phyloP scores from a whole-genome alignment of 2,797 vertebrate species.

The Argya squamiceps region DNA sequence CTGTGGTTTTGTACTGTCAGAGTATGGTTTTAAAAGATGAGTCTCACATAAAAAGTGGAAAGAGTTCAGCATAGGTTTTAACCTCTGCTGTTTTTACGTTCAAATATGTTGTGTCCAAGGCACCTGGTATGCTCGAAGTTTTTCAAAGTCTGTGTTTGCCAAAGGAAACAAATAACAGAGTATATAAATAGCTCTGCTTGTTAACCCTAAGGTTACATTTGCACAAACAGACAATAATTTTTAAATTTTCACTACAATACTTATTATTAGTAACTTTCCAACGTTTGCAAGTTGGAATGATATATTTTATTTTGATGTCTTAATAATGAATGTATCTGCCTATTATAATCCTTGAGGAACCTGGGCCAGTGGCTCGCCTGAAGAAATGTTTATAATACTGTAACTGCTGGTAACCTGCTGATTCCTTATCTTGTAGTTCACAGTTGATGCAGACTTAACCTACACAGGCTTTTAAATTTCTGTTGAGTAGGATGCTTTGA shows the following conservation, averaged over 20 bases:
- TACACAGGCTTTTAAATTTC: not conserved
- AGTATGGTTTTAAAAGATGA: not conserved
- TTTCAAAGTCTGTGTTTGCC: not conserved
- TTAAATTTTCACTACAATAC: not conserved
- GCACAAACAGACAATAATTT: not conserved
- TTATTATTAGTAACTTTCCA: not conserved
- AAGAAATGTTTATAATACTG: not conserved
- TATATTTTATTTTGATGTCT: not conserved
- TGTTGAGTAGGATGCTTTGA: not conserved
- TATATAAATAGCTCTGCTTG: not conserved
- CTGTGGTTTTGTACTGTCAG: not conserved
- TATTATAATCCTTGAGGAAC: not conserved
- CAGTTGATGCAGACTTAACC: not conserved
- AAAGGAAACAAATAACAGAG: not conserved
- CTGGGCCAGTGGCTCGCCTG: not conserved
- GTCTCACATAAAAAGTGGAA: not conserved
- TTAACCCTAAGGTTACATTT: not conserved
- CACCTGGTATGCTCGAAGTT: not conserved
- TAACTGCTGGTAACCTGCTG: not conserved
- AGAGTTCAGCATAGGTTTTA: not conserved
- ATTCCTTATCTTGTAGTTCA: not conserved
- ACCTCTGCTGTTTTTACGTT: not conserved
- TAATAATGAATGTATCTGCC: not conserved
- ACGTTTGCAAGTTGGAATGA: not conserved
- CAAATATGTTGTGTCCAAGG: not conserved